Evolutionary conservation across 2,797 vertebrate genomes (phyloP).

Genomic region (Dipus sagitta): DNA sequence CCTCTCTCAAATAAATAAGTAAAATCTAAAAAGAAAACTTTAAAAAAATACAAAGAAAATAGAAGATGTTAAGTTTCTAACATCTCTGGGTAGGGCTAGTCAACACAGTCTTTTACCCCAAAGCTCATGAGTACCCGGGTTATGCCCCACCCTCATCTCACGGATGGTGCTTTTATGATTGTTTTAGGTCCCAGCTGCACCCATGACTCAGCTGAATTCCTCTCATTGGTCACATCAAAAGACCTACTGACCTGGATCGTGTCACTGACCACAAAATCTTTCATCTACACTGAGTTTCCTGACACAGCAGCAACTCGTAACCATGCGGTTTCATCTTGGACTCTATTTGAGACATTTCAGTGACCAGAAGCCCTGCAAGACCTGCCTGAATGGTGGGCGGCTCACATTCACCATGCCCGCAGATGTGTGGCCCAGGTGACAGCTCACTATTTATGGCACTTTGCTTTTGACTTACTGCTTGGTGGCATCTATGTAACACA

Average conservation of each 20-base stretch:
- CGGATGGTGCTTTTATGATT: not conserved
- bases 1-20: too few relatives aligned
- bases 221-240: not conserved
- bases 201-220: not conserved
- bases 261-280: not conserved
- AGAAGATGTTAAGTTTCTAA: not conserved
- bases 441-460: not conserved
- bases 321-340: not conserved
- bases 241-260: not conserved
- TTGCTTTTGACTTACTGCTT: not conserved
- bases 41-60: too few relatives aligned
- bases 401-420: not conserved
- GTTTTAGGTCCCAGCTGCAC: not conserved
- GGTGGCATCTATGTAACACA: not conserved
- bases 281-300: not conserved
- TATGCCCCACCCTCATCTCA: not conserved
- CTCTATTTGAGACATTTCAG: not conserved
- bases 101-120: not conserved
- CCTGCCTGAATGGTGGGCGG: not conserved
- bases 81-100: not conserved
- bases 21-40: too few relatives aligned
- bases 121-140: not conserved
- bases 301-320: not conserved
- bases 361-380: not conserved
- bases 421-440: not conserved